A percentile compares a stretch with the other conserved stretches of the same genome.
Conservation (phyloP, 2,113 vertebrate genomes). For the Nothoprocta pentlandii region DNA sequence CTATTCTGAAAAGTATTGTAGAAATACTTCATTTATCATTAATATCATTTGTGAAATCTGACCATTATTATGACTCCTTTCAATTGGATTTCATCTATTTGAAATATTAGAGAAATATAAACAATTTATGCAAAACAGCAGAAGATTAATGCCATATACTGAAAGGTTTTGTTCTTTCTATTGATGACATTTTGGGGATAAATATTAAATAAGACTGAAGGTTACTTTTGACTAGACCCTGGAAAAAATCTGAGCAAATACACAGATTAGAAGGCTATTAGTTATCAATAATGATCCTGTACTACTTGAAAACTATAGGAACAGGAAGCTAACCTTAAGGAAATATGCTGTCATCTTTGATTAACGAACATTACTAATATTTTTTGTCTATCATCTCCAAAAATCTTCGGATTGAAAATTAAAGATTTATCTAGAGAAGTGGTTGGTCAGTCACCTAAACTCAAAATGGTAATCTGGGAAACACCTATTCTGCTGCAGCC, state of each 20-base stretch:
- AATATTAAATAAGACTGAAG: not conserved
- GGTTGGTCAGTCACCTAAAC: not conserved
- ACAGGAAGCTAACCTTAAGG: rapidly evolving
- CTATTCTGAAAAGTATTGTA: not conserved
- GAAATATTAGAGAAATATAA: not conserved
- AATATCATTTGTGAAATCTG: too few relatives aligned
- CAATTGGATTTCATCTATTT: not conserved
- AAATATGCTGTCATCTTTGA: not conserved
- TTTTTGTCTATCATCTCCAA: not conserved
- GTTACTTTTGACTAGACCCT: not conserved
- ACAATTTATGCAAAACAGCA: not conserved
- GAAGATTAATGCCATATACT: not conserved
- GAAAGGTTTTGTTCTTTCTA: not conserved
- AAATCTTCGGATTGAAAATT: not conserved
- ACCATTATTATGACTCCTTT: not conserved
- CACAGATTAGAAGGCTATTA: not conserved
- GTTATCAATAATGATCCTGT: not conserved
- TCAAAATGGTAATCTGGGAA: not conserved
- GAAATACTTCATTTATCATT: too few relatives aligned
- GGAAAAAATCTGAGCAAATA: not conserved
- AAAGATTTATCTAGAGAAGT: not conserved
- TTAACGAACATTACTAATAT: not conserved
- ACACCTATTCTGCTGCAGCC: not conserved
- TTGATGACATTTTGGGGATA: not conserved
- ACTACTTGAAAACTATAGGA: not conserved